These are phyloP conservation scores for Uropetala carovei DNA, from an alignment of 2,888 invertebrate genomes.

Conservation along the genomic window DNA sequence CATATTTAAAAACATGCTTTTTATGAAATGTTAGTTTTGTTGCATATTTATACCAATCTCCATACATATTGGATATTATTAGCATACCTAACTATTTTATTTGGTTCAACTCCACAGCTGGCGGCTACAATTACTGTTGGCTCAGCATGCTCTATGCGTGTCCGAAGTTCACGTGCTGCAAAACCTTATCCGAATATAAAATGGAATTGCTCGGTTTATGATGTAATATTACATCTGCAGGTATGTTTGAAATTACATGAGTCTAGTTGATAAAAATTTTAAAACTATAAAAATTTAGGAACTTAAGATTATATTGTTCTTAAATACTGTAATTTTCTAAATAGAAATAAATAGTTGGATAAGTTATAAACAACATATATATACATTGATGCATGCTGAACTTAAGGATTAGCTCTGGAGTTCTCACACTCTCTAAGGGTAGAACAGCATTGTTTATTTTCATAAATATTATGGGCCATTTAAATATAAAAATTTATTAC, in stretches of 20 bases:
- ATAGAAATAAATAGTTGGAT: neutral
- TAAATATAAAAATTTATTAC: no score
- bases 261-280: slow-evolving; percentile 34
- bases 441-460: no score
- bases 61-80: neutral
- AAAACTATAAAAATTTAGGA: neutral
- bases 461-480: no score
- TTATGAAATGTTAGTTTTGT: no score
- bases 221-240: neutral
- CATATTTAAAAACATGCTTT: no score
- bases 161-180: slow-evolving; percentile 90
- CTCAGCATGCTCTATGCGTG: slow-evolving; percentile 91
- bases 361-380: neutral
- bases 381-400: no score
- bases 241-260: neutral
- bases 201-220: no score
- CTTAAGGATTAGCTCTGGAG: no score
- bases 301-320: slow-evolving; percentile 48
- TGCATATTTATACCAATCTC: no score
- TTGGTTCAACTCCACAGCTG: slow-evolving; percentile 94
- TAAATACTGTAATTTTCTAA: neutral
- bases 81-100: slow-evolving; percentile 84
- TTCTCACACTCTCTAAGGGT: no score
- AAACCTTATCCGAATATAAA: slow-evolving; percentile 81
- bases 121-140: slow-evolving; percentile 93